Evolutionary conservation across 2,113 vertebrate genomes (phyloP), one percentile per base, ranked within the genome.

Genomic region (Rynchops niger): DNA sequence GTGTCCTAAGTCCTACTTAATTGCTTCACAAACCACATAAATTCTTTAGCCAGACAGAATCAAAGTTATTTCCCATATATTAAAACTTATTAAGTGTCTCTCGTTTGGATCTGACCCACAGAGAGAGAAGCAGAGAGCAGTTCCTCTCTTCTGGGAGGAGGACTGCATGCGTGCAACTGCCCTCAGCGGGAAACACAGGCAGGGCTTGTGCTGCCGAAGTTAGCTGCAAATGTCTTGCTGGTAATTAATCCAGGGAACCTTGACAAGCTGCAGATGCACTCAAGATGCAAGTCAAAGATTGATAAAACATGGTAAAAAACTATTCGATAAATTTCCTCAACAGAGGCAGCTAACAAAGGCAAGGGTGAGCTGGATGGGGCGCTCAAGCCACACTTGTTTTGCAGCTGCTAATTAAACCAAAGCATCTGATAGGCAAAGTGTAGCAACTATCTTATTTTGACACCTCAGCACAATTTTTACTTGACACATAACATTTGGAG

Each of bases 1-100:
- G 49, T 36, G n/a, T 94, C 63, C 43, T 88, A 92, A 96, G 80
- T 67, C 91, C 86, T 27, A 83, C 34, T 88, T 91, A 80, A 96
- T 83, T 91, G 76, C 67, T 93, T 93, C 79, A 65, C 26, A 92
- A 96, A 87, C 34, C 32, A 72, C 27, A 56, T 43, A 21, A 85
- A 72, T 40, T 69, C 67, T 83, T 70, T 3, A 76, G 38, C 63
- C 23, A 63, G 43, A 63, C 52, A 63, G 50, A 79, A 76, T 1
- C 66, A 40, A 88, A 72, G 71, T 38, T 55, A 65, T 29, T 95
- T 86, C 36, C 53, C 62, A 63, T 12, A 22, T 11, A 14, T 42
- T 43, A 56, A 77, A 88, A 88, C 53, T 34, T 26, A 42, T 9
- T 34, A 55, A 72, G 65, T 23, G 30, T 87, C 32, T 78, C 40